phyloP scores from a whole-genome alignment of 2,888 invertebrate species.

The Sarcophaga variegata region DNA sequence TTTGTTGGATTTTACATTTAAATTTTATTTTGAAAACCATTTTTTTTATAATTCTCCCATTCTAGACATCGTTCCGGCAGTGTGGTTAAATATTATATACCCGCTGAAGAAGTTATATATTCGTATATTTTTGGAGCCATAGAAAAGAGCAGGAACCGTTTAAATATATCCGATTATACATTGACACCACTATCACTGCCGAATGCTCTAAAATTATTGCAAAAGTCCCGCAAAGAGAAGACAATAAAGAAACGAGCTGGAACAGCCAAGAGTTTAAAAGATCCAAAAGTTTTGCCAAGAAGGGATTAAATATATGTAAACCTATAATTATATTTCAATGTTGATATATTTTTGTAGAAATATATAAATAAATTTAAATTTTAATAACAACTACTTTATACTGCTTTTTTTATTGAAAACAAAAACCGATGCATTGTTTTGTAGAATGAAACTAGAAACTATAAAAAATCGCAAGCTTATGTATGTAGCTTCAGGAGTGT shows the following conservation, averaged over 20 bases:
- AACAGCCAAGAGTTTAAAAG: not conserved
- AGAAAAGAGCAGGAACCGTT: constrained; percentile 84
- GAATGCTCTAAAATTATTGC: constrained; percentile 27
- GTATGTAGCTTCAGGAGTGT: too few relatives aligned
- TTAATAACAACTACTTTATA: not conserved
- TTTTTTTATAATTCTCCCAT: not conserved
- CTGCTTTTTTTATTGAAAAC: constrained; percentile 48
- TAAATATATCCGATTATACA: constrained; percentile 88
- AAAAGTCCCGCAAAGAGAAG: constrained; percentile 46
- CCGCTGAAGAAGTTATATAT: constrained; percentile 84
- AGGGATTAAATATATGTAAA: constrained; percentile 1
- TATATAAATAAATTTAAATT: not conserved
- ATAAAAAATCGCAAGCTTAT: too few relatives aligned
- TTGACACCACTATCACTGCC: constrained; percentile 84
- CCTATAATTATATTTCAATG: too few relatives aligned
- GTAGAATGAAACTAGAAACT: too few relatives aligned
- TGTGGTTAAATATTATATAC: constrained; percentile 87
- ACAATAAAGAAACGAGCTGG: constrained; percentile 14
- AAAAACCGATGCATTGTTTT: constrained; percentile 20
- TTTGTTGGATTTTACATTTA: too few relatives aligned
- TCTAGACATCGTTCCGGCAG: constrained; percentile 85
- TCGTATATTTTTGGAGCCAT: constrained; percentile 87
- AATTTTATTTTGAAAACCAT: too few relatives aligned
- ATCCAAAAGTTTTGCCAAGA: constrained; percentile 38
- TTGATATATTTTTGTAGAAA: not conserved